Evolutionary conservation across 1,140 invertebrate genomes (phyloP), one percentile per base, ranked within the genome.

Genomic region (Drosophila sp.): DNA sequence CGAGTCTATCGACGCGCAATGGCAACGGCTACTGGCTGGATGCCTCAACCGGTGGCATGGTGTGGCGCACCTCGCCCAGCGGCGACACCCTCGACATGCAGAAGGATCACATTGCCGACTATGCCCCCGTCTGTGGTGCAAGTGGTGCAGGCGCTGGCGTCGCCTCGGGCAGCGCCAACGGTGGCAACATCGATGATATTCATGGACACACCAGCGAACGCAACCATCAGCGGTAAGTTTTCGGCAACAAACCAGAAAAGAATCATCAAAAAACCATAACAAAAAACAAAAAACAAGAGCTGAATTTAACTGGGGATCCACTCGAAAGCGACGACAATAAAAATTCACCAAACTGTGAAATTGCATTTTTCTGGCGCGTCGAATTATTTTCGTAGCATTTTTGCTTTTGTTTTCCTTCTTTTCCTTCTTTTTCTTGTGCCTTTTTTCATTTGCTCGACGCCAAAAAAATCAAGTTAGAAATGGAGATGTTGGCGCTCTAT

Each of bases 101-200:
- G 76, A 92, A 92, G 78, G 91, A 92, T 89, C 91, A 91, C 74
- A 92, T 92, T 11, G 90, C 87, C 46, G 91, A 92, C 87, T 92
- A 92, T 71, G 90, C 90, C 5, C 90, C 91, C 8, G 91, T 92
- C n/a, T 92, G 91, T 63, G 80, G 77, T 69, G 81, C 86, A 18
- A 73, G 51, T 54, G 71, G 51, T 54, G 71, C 65, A 29, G 78
- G 70, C 50, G 41, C 65, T 16, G 76, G 89, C 72, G 65, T 62
- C 38, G 43, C 54, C 29, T 66, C 71, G 18, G 70, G 74, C 51
- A 51, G 51, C 27, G 50, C 41, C 63, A 38, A 43, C 41, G 63
- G 53, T 46, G 57, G 67, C 36, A 62, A 72, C 83, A 70, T 78
- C 73, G 82, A 87, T 80, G 82, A 83, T 77, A 83, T 83, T 77